A percentile compares a stretch with the other conserved stretches of the same genome.
Evolutionary conservation across 2,888 invertebrate genomes (phyloP).

Genomic region (Ochropleura plecta): DNA sequence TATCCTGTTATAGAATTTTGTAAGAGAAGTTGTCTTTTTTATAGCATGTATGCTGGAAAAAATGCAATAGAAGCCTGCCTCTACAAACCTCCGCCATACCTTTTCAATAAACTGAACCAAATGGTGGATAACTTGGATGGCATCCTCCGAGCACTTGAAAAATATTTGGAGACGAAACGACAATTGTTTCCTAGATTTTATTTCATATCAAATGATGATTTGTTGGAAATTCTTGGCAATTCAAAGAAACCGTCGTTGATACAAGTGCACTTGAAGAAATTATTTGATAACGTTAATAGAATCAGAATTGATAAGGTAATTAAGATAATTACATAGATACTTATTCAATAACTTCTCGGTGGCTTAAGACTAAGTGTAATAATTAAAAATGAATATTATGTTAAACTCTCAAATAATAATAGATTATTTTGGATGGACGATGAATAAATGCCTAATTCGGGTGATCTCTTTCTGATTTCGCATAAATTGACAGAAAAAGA

Average conservation of each 20-base stretch:
- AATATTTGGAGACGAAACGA: slow-evolving; percentile 97
- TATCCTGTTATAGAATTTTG: not conserved
- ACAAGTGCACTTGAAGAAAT: slow-evolving; percentile 96
- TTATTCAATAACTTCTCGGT: too few species aligned
- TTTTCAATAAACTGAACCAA: slow-evolving; percentile 92
- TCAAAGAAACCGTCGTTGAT: slow-evolving; percentile 95
- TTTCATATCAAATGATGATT: slow-evolving; percentile 92
- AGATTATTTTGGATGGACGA: too few species aligned
- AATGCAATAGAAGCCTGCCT: slow-evolving; percentile 92
- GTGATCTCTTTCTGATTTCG: not conserved
- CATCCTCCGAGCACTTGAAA: slow-evolving; percentile 95
- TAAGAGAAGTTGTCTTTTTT: not conserved
- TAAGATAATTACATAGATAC: not conserved
- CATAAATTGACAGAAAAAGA: not conserved
- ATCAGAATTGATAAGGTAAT: slow-evolving; percentile 92
- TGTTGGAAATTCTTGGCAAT: slow-evolving; percentile 96
- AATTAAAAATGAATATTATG: too few species aligned
- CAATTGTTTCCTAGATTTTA: slow-evolving; percentile 95
- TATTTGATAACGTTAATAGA: slow-evolving; percentile 96
- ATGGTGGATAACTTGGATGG: slow-evolving; percentile 94
- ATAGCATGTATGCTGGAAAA: slow-evolving; percentile 87
- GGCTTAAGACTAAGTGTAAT: too few species aligned
- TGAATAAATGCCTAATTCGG: too few species aligned
- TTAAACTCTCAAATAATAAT: too few species aligned
- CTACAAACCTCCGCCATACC: slow-evolving; percentile 90